Evolutionary conservation across 2,797 vertebrate genomes (phyloP), one percentile per base, ranked within the genome.

Genomic region (Dryobates pubescens): DNA sequence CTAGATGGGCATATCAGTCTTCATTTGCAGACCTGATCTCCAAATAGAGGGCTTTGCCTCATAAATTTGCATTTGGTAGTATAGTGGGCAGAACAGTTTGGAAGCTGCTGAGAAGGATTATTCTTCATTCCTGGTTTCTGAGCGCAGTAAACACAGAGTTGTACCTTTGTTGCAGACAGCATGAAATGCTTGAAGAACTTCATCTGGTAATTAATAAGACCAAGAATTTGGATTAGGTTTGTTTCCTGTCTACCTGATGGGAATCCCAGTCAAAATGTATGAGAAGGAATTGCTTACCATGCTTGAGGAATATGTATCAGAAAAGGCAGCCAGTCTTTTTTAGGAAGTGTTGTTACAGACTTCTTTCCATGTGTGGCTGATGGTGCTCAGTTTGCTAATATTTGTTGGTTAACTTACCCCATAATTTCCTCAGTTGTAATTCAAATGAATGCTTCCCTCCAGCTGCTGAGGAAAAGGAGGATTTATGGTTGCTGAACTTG

Each of bases 401-500:
- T 84, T 92, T 95, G 49, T 88, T 86, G 64, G 47, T 85, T 64
- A 73, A 69, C 51, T 93, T 95, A 75, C 34, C 77, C 57, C 61
- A 41, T 80, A 68, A 88, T 94, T 92, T 95, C 88, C 85, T 91
- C 54, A 49, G 81, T 24, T 91, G 76, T 94, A 92, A 89, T 92
- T 95, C 82, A 82, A 22, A 70, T 71, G 79, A 94, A 57, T 83
- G 20, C 58, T 10, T 77, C 43, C 29, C 65, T 41, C 23, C 65
- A 94, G 89, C 88, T 93, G 90, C 92, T 94, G 92, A 95, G 57
- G 93, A 94, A 70, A 86, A 58, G 69, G 75, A 96, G 85, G 85
- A 95, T 95, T 97, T 97, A 95, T 92, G 94, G 72, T 74, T 84
- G 82, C 92, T 94, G 86, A 96, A 90, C 77, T 91, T 94, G 76